phyloP scores from a whole-genome alignment of 2,113 vertebrate genomes.

The Leucoraja erinaceus region DNA sequence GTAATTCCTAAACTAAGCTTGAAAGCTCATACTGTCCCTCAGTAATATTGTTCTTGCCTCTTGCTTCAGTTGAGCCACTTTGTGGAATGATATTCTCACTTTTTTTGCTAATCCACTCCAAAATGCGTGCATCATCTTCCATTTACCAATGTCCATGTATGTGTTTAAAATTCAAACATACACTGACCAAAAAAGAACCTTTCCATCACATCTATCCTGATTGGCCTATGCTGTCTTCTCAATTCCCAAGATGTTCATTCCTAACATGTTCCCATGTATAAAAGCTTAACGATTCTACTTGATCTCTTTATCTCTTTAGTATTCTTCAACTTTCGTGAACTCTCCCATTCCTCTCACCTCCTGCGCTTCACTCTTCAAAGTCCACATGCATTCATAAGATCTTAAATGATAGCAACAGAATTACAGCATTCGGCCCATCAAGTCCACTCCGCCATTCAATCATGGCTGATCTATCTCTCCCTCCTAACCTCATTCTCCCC shows the following conservation, averaged over 20 bases:
- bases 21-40: not conserved
- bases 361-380: not conserved
- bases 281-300: not conserved
- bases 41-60: not conserved
- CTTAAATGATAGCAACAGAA: no score
- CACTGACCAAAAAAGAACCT: not conserved
- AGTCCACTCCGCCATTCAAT: no score
- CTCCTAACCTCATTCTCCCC: no score
- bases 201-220: not conserved
- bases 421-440: no score
- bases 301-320: not conserved
- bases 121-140: not conserved
- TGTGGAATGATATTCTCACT: not conserved
- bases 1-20: not conserved
- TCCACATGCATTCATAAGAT: no score
- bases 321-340: not conserved
- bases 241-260: not conserved
- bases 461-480: no score
- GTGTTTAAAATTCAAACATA: not conserved
- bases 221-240: not conserved
- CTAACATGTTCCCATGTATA: not conserved
- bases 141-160: not conserved
- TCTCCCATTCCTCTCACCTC: not conserved
- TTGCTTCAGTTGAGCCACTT: not conserved
- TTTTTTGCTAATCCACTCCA: not conserved